Evolutionary conservation across 2,888 invertebrate genomes (phyloP), one percentile per base, ranked within the genome.

Genomic region (Desoria tigrina): DNA sequence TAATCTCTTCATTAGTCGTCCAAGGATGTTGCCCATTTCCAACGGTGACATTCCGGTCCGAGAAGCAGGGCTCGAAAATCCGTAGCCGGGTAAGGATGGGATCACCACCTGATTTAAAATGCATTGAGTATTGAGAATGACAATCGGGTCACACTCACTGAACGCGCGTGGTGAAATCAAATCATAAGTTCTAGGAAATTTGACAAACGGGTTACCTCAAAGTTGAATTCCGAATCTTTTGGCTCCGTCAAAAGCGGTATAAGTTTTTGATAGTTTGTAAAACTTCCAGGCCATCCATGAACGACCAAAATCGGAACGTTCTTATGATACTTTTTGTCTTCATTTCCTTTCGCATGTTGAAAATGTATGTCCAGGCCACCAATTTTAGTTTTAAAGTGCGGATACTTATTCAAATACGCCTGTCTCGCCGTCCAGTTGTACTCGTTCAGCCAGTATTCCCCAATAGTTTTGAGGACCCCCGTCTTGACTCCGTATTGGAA

Each of bases 401-500:
- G 84, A 76, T 87, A 88, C 66, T 84, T 82, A 78, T 94, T 93
- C n/a, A 94, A 80, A 63, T 84, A 83, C 2, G 80, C 78, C 78
- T 91, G 87, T 11, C 89, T 82, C 59, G 87, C 84, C 21, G 80
- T 79, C 88, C 89, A 90, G 74, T 90, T 84, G 79, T 90, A 94
- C 32, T 84, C 84, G 32, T 86, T 85, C 14, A 84, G 84, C 96
- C 96, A 96, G 79, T 90, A 89, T 49, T 88, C 84, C 1, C 63
- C 55, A 6, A 94, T 82, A 69, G 84, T 83, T 9, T 84, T 81
- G 2, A 93, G 79, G 67, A 86, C 86, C 42, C 86, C 82, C 0
- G 87, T 81, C 77, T 92, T 90, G 78, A 94, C 88, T 1, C 95
- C 95, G 77, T 93, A 94, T 65, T 87, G 84, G 80, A 92, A 93